Evolutionary conservation across 2,113 vertebrate species (phyloP).

Genomic region (Antechinus stuartii): DNA sequence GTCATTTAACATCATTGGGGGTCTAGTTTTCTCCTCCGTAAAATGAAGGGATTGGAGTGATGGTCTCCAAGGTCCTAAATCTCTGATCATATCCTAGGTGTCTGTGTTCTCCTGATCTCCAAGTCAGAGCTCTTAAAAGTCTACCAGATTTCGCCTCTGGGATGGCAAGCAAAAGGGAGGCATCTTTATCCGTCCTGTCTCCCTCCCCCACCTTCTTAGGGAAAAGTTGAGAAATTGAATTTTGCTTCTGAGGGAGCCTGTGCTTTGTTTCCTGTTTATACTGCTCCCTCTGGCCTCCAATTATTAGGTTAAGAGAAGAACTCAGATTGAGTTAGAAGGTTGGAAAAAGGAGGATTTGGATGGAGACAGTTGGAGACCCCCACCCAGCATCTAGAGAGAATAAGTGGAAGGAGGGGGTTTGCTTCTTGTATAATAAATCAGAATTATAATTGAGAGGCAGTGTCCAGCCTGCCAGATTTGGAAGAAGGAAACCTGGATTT

Average conservation of each 20-base stretch:
- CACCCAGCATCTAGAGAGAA: background rate
- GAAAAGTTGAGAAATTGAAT: background rate
- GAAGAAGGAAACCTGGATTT: background rate
- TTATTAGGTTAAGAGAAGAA: background rate
- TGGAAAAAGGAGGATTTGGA: background rate
- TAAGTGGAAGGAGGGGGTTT: background rate
- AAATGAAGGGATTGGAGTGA: background rate
- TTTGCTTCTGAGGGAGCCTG: background rate
- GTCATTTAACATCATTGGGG: background rate
- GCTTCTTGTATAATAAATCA: background rate
- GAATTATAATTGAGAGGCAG: background rate
- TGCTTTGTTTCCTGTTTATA: background rate
- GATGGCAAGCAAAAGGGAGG: background rate
- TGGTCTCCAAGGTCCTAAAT: background rate
- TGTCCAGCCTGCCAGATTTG: background rate
- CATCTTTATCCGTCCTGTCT: background rate
- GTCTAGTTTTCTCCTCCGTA: background rate
- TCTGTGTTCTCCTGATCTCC: background rate
- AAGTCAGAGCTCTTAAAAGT: background rate
- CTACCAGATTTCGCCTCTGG: background rate
- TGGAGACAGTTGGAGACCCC: background rate
- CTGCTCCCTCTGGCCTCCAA: background rate
- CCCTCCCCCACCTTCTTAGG: background rate
- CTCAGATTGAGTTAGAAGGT: background rate
- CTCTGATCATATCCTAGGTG: background rate